Percentiles rank a stretch among this genome's conserved stretches.
These are phyloP conservation scores for Coluber constrictor DNA, from an alignment of 2,797 vertebrate genomes.

Conservation along the genomic window DNA sequence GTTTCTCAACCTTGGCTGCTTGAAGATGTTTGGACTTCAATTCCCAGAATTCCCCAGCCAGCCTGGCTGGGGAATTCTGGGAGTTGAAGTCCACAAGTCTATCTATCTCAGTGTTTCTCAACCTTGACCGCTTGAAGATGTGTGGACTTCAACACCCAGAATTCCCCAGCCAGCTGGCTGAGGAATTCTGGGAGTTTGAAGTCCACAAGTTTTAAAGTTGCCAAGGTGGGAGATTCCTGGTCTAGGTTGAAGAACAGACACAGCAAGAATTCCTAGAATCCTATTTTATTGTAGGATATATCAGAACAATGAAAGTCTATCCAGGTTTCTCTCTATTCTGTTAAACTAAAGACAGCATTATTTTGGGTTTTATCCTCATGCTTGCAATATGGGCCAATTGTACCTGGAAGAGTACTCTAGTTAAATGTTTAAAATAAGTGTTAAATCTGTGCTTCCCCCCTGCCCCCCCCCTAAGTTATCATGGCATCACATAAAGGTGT, in stretches of 20 bases:
- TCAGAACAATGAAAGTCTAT: not conserved
- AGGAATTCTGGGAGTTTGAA: too few relatives aligned
- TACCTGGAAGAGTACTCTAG: not conserved
- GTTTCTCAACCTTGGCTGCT: too few relatives aligned
- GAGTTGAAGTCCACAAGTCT: too few relatives aligned
- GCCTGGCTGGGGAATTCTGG: too few relatives aligned
- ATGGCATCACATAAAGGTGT: fast-evolving
- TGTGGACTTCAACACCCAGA: too few relatives aligned
- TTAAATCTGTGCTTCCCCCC: not conserved
- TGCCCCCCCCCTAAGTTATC: not conserved
- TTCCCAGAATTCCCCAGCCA: too few relatives aligned
- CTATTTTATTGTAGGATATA: not conserved
- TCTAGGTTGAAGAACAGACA: not conserved
- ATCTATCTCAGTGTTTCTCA: too few relatives aligned
- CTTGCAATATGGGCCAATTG: not conserved
- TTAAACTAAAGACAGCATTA: not conserved
- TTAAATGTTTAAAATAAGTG: not conserved
- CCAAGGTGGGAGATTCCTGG: too few relatives aligned
- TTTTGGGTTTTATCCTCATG: not conserved
- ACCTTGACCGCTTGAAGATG: too few relatives aligned
- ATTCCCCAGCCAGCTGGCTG: too few relatives aligned
- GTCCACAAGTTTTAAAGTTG: too few relatives aligned
- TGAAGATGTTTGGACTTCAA: too few relatives aligned
- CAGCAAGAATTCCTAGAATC: not conserved
- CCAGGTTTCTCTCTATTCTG: not conserved